Base-by-base conservation (phyloP, 2,888 invertebrate species). In the Hirudinaria manillensis region DNA sequence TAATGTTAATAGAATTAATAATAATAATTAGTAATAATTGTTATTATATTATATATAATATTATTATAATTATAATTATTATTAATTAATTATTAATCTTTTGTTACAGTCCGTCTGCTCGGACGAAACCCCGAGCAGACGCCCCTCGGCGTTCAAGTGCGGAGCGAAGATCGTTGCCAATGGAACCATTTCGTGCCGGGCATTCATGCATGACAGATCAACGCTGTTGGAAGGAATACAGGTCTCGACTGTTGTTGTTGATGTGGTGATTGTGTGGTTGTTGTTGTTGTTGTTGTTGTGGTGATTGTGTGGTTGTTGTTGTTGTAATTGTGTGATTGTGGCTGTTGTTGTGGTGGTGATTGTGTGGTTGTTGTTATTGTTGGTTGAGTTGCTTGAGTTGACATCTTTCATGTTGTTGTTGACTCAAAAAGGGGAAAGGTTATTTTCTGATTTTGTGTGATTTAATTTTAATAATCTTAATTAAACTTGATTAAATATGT, bases 201-300 rank as follows among this genome's bases (percentile, higher is more conserved):
- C 93, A n/a, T 93, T 91, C 86, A 88, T 93, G 80, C 90, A 91
- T 83, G 89, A 90, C 19, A 91, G 91, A 82, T 90, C 91, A 3
- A 90, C 90, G 2, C 89, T 93, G 38, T 87, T 87, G 70, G 91
- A 92, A 82, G 91, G 91, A 0, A 89, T 90, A 34, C 79, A 84
- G 81, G 86, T 85, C 79, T 75, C 70, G 74, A 24, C 13, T 71
- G 38, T 27, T 51, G 32, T 24, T 56, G 67, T 29, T 67, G 34
- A 6, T 67, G 67, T 38, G 3, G 70, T 24, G 3, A n/a, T 19
- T 21, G 2, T 70, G 21, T 24, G 6, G 70, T 7, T 70, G n/a
- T 45, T n/a, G 24, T 6, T n/a, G 3, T 24, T 51, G 19, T 27
- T 70, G 2, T 1, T n/a, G 70, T 32, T 34, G 32, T 29, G 13